These are phyloP conservation scores for Halcyon leucocephala DNA, from an alignment of 2,797 vertebrate genomes.

Conservation along the genomic window DNA sequence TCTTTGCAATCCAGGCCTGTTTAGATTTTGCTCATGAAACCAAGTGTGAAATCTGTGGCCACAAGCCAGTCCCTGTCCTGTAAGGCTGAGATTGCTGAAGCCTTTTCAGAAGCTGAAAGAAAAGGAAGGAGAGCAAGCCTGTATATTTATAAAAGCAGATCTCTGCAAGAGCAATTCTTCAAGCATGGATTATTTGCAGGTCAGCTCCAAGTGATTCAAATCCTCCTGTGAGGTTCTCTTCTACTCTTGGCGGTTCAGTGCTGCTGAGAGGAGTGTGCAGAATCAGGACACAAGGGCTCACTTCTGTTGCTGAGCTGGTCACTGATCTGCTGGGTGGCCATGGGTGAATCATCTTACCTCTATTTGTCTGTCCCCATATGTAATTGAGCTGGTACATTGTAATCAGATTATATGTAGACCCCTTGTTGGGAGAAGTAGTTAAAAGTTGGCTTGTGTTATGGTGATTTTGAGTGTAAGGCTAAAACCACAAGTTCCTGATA, in stretches of 20 bases:
- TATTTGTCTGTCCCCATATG: background rate
- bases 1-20: background rate
- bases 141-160: background rate
- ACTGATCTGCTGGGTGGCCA: background rate
- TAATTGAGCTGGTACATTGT: background rate
- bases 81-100: background rate
- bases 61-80: conserved; percentile 3
- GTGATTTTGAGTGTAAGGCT: background rate
- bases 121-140: background rate
- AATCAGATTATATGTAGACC: background rate
- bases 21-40: conserved; percentile 52
- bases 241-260: background rate
- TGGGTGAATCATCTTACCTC: background rate
- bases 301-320: background rate
- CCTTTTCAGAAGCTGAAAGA: background rate
- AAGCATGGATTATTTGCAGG: background rate
- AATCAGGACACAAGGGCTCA: background rate
- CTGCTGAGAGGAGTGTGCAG: background rate
- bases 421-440: background rate
- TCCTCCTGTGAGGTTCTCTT: background rate
- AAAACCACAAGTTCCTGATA: background rate
- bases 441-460: background rate
- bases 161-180: background rate
- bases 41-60: conserved; percentile 28
- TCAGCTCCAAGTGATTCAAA: background rate